phyloP scores from a whole-genome alignment of 2,888 invertebrate genomes.

The Heliconius ethilla region DNA sequence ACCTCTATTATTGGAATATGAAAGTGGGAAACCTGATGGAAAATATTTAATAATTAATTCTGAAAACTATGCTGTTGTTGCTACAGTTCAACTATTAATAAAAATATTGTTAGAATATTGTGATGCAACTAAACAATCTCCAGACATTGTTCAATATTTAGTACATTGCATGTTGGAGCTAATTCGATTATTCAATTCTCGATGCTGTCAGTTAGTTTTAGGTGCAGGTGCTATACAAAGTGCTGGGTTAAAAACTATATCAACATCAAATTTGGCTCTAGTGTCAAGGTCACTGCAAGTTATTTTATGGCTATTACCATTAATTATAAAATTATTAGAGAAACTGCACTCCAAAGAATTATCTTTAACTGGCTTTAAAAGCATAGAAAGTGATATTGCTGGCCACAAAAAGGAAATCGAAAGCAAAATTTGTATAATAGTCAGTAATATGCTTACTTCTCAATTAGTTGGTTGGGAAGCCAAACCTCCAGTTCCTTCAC shows the following conservation, averaged over 20 bases:
- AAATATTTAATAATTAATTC: conserved; percentile 84
- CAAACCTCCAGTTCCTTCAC: conserved; percentile 96
- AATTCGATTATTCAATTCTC: conserved; percentile 92
- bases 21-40: conserved; percentile 73
- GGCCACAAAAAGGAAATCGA: conserved; percentile 96
- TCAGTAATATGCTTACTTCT: conserved; percentile 90
- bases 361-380: conserved; percentile 83
- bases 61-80: conserved; percentile 89
- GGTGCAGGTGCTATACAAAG: conserved; percentile 98
- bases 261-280: conserved; percentile 95
- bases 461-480: conserved; percentile 96
- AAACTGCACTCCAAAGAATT: conserved; percentile 78
- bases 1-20: conserved; percentile 63
- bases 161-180: conserved; percentile 94
- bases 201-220: conserved; percentile 95
- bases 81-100: conserved; percentile 92
- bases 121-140: conserved; percentile 88
- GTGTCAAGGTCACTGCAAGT: conserved; percentile 92
- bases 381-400: conserved; percentile 89
- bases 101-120: conserved; percentile 97
- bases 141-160: conserved; percentile 90
- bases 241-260: conserved; percentile 96
- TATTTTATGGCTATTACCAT: conserved; percentile 89
- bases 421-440: conserved; percentile 94
- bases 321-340: conserved; percentile 86